Conservation (phyloP, 2,888 invertebrate species). For the Drosophila koepferae region DNA sequence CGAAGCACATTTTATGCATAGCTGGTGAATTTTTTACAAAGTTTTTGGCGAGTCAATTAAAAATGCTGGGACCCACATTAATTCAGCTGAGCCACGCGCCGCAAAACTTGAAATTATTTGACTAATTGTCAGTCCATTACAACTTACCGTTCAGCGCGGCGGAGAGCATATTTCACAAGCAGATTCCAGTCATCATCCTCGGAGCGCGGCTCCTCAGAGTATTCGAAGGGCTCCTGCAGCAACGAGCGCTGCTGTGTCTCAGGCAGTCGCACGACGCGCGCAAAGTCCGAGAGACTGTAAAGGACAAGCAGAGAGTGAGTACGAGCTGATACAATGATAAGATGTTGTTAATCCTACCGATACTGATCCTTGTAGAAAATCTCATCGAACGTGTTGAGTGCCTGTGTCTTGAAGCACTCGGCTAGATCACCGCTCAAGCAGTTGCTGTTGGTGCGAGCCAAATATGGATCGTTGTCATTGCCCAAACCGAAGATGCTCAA, state of each 20-base stretch:
- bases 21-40: conserved; percentile 21
- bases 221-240: conserved; percentile 90
- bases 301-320: rapidly evolving
- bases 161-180: conserved; percentile 90
- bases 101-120: conserved; percentile 42
- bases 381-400: conserved; percentile 90
- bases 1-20: conserved; percentile 54
- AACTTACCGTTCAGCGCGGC: conserved; percentile 89
- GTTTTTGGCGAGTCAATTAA: conserved; percentile 27
- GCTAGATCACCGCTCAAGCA: conserved; percentile 93
- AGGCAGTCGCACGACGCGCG: conserved; percentile 89
- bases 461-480: conserved; percentile 91
- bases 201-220: conserved; percentile 89
- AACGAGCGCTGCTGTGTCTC: conserved; percentile 89
- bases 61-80: conserved; percentile 53
- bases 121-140: conserved; percentile 51
- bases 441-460: conserved; percentile 90
- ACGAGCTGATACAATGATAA: neutral
- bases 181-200: conserved; percentile 93
- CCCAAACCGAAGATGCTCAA: conserved; percentile 93
- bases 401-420: conserved; percentile 94
- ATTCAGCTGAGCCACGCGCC: conserved; percentile 42
- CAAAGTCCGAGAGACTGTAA: conserved; percentile 89
- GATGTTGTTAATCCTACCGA: conserved; percentile 68
- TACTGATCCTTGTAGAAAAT: conserved; percentile 90